phyloP scores from a whole-genome alignment of 2,113 vertebrate species.

The Oenanthe melanoleuca region DNA sequence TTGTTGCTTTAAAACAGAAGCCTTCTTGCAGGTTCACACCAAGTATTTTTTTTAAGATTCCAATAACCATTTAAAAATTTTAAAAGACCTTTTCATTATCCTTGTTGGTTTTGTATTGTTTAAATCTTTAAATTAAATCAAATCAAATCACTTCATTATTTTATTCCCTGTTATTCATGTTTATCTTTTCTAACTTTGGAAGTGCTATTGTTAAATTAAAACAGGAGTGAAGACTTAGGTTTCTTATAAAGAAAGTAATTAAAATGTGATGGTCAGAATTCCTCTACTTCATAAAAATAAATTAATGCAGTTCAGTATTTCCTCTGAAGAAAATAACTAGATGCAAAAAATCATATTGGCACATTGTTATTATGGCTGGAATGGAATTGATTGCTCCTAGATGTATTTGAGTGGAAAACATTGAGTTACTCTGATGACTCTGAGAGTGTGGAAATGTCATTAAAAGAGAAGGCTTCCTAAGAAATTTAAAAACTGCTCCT shows the following conservation, averaged over 20 bases:
- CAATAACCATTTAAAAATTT: neutral
- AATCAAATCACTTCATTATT: neutral
- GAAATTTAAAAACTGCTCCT: neutral
- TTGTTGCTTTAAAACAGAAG: neutral
- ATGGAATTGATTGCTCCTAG: neutral
- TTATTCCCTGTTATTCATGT: neutral
- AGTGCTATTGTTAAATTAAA: neutral
- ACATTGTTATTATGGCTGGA: neutral
- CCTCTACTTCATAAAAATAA: neutral
- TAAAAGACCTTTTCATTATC: neutral
- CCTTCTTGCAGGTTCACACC: neutral
- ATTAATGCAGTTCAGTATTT: neutral
- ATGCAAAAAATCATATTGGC: neutral
- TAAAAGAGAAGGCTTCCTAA: neutral
- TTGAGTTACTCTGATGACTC: neutral
- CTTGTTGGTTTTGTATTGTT: neutral
- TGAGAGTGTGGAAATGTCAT: neutral
- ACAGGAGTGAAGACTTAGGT: neutral
- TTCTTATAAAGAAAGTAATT: neutral
- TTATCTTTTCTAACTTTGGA: neutral
- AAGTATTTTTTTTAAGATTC: neutral
- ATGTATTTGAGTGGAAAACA: neutral
- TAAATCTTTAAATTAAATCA: neutral
- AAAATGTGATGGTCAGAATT: neutral
- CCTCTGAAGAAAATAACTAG: neutral